These are phyloP conservation scores for Conomelus anceps DNA, from an alignment of 2,888 invertebrate species.

Conservation along the genomic window DNA sequence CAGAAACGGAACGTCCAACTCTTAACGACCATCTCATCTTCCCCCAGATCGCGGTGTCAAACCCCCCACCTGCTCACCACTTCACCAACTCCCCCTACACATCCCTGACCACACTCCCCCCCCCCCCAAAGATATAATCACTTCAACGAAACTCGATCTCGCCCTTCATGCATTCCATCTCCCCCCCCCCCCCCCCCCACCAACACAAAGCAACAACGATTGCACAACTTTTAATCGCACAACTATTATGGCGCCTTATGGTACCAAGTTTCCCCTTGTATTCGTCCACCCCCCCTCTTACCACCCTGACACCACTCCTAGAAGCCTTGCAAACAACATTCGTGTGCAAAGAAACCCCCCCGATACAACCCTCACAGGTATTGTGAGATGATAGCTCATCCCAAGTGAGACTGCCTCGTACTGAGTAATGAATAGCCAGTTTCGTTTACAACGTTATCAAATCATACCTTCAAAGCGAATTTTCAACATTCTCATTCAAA, in stretches of 20 bases:
- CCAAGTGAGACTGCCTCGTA: not conserved
- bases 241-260: not conserved
- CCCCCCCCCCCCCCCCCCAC: not conserved
- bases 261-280: not conserved
- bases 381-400: not conserved
- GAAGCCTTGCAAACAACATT: not conserved
- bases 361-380: not conserved
- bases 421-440: too few relatives aligned
- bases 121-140: not conserved
- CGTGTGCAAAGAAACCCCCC: not conserved
- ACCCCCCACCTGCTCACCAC: too few relatives aligned
- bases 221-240: not conserved
- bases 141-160: not conserved
- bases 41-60: not conserved
- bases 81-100: too few relatives aligned
- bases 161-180: too few relatives aligned
- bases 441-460: not conserved
- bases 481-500: not conserved
- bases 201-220: too few relatives aligned
- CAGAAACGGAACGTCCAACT: not conserved
- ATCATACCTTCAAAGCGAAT: not conserved
- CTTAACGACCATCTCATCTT: constrained; percentile 2
- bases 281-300: too few relatives aligned
- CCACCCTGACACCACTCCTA: not conserved
- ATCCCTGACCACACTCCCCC: not conserved